Conservation (phyloP, 2,888 invertebrate genomes). For the Ormyrus thymus region DNA sequence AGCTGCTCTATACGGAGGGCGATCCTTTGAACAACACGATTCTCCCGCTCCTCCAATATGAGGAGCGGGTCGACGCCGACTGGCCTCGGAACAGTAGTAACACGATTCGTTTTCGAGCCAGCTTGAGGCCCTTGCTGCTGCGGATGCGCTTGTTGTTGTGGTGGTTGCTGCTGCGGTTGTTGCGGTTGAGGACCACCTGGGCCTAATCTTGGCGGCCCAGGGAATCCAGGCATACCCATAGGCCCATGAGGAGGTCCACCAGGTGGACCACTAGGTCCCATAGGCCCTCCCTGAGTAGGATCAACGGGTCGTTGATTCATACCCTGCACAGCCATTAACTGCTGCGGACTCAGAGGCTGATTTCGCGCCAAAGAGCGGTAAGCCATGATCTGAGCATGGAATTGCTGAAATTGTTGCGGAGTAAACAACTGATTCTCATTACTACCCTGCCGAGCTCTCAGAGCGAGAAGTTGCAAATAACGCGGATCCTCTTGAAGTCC, state of each 20-base stretch:
- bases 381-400: constrained; percentile 95
- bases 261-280: constrained; percentile 58
- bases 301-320: constrained; percentile 72
- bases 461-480: constrained; percentile 90
- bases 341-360: constrained; percentile 89
- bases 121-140: constrained; percentile 77
- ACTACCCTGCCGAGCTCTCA: constrained; percentile 85
- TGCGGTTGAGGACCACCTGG: constrained; percentile 57
- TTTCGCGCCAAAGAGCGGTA: constrained; percentile 93
- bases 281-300: constrained; percentile 67
- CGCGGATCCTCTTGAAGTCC: constrained; percentile 95
- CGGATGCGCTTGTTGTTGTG: constrained; percentile 54
- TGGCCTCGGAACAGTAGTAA: constrained; percentile 94
- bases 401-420: constrained; percentile 88
- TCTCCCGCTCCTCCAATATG: constrained; percentile 95
- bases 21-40: constrained; percentile 93
- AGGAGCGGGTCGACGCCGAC: constrained; percentile 94
- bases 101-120: constrained; percentile 83
- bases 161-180: constrained; percentile 24
- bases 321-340: constrained; percentile 80
- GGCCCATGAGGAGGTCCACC: constrained; percentile 62
- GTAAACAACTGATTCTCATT: constrained; percentile 81
- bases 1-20: constrained; percentile 93
- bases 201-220: constrained; percentile 57
- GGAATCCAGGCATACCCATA: constrained; percentile 60